phyloP scores from a whole-genome alignment of 2,113 vertebrate species.

The Alces alces region DNA sequence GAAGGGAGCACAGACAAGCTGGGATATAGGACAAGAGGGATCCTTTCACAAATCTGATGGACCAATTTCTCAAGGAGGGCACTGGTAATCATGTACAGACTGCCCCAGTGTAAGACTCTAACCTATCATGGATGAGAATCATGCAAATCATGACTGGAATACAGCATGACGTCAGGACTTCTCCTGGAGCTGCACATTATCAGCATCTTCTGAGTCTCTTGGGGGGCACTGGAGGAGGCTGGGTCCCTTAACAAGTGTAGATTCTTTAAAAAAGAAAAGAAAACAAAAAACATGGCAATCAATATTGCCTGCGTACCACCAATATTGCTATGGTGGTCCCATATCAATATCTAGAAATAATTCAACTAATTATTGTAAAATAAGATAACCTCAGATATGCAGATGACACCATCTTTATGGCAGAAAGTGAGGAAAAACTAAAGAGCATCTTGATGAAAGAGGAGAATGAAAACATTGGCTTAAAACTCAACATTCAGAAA shows the following conservation, averaged over 20 bases:
- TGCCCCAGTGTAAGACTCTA: background rate
- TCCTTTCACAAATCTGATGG: background rate
- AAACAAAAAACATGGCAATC: background rate
- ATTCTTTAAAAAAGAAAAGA: background rate
- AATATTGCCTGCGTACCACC: background rate
- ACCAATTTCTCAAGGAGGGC: background rate
- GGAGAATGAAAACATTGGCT: background rate
- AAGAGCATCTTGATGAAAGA: background rate
- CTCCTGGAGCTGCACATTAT: background rate
- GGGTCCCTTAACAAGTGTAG: background rate
- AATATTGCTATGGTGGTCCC: background rate
- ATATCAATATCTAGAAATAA: background rate
- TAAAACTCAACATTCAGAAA: background rate
- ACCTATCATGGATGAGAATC: background rate
- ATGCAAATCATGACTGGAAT: background rate
- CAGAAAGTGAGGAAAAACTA: background rate
- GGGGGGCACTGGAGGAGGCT: accelerated
- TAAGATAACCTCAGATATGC: background rate
- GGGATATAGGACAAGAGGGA: background rate
- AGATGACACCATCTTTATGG: accelerated
- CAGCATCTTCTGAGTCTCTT: background rate
- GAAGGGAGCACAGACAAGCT: background rate
- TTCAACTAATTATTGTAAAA: background rate
- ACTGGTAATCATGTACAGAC: background rate
- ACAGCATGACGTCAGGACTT: background rate